phyloP scores from a whole-genome alignment of 2,113 vertebrate genomes.

The Ciconia stormi region DNA sequence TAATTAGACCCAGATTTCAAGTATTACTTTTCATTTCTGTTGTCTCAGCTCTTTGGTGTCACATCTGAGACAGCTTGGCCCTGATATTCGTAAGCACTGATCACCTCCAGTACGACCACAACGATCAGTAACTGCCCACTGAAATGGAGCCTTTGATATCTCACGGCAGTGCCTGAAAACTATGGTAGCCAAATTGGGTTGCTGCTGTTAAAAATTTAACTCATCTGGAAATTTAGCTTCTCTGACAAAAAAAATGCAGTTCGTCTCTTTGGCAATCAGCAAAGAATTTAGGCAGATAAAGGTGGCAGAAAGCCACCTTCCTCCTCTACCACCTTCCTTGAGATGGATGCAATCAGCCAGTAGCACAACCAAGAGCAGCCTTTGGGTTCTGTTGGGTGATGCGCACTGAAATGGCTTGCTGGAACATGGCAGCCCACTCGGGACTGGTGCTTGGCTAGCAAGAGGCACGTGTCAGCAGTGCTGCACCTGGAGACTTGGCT shows the following conservation, averaged over 20 bases:
- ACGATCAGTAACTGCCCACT: fast-evolving
- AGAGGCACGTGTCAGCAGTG: fast-evolving
- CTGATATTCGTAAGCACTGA: not conserved
- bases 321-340: not conserved
- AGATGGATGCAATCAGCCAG: not conserved
- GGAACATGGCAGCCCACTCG: not conserved
- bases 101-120: not conserved
- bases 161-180: not conserved
- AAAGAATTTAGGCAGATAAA: not conserved
- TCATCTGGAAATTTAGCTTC: not conserved
- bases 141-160: not conserved
- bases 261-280: not conserved
- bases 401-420: not conserved
- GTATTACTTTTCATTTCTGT: not conserved
- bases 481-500: not conserved
- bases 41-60: not conserved
- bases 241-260: not conserved
- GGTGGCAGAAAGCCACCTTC: not conserved
- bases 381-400: not conserved
- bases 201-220: not conserved
- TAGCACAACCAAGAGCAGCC: not conserved
- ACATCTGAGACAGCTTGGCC: not conserved
- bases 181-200: not conserved
- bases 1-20: not conserved
- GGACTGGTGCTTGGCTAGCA: not conserved